Conservation (phyloP, 1,140 invertebrate species). For the Drosophila jambulina region DNA sequence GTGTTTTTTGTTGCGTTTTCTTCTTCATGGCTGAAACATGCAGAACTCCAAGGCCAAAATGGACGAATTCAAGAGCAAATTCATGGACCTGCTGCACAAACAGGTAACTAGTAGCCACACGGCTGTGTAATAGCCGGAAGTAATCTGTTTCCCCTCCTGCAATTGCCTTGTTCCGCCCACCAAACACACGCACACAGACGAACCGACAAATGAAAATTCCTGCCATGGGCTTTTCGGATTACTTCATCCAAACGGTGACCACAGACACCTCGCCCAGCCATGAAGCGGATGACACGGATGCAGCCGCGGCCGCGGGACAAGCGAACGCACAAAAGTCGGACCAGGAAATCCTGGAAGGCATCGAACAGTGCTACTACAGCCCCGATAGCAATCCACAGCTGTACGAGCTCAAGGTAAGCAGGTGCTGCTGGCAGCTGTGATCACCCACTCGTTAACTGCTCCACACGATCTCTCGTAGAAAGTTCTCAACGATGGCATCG, state of each 20-base stretch:
- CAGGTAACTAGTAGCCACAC: conserved; percentile 79
- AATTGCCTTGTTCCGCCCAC: not conserved
- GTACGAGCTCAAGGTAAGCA: conserved; percentile 88
- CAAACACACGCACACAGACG: conserved; percentile 49
- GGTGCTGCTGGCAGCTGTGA: conserved; percentile 9
- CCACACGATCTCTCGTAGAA: conserved; percentile 85
- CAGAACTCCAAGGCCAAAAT: conserved; percentile 85
- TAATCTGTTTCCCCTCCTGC: not conserved
- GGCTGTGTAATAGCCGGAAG: not conserved
- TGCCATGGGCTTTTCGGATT: conserved; percentile 87
- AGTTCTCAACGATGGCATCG: conserved; percentile 87
- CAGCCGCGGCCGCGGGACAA: conserved; percentile 3
- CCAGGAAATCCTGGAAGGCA: conserved; percentile 90
- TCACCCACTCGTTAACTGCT: not conserved
- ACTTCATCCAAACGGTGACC: conserved; percentile 83
- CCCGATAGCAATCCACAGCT: conserved; percentile 88
- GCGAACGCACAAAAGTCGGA: conserved; percentile 87
- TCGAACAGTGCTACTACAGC: conserved; percentile 89
- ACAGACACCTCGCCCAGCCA: conserved; percentile 42
- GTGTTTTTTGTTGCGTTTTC: conserved; percentile 42
- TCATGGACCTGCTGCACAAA: conserved; percentile 86
- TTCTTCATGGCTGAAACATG: conserved; percentile 75
- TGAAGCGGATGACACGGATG: conserved; percentile 35
- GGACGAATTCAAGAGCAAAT: conserved; percentile 87
- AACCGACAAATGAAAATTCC: conserved; percentile 86